phyloP scores from a whole-genome alignment of 2,797 vertebrate genomes.

The Sternarchorhynchus goeldii region DNA sequence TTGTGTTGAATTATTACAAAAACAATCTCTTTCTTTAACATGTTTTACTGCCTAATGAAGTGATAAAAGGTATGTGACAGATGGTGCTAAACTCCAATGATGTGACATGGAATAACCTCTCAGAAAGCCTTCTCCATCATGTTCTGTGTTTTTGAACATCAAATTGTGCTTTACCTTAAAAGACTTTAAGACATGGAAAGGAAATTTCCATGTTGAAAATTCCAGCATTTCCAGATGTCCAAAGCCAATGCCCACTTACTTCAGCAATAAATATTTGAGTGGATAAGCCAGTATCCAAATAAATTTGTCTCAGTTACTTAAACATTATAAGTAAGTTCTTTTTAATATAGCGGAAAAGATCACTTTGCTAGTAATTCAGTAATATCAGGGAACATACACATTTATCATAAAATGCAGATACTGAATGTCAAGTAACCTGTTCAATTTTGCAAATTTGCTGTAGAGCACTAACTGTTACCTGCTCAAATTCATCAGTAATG shows the following conservation, averaged over 20 bases:
- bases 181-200: neutral
- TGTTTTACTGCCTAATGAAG: neutral
- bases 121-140: neutral
- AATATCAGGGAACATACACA: no score
- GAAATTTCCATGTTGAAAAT: neutral
- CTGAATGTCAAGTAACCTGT: no score
- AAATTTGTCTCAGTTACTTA: no score
- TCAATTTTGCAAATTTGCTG: neutral
- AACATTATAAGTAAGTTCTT: no score
- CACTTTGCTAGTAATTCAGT: no score
- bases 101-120: neutral
- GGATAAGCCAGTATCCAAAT: no score
- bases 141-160: neutral
- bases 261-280: neutral
- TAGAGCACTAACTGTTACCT: conserved; percentile 69
- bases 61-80: conserved; percentile 5
- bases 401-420: no score
- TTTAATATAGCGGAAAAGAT: no score
- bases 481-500: conserved; percentile 90
- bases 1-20: neutral
- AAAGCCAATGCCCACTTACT: neutral
- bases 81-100: neutral
- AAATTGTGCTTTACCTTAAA: neutral
- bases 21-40: neutral
- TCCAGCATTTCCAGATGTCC: neutral